These are phyloP conservation scores for Subanguina moxae DNA, from an alignment of 1,140 invertebrate species.

Conservation along the genomic window DNA sequence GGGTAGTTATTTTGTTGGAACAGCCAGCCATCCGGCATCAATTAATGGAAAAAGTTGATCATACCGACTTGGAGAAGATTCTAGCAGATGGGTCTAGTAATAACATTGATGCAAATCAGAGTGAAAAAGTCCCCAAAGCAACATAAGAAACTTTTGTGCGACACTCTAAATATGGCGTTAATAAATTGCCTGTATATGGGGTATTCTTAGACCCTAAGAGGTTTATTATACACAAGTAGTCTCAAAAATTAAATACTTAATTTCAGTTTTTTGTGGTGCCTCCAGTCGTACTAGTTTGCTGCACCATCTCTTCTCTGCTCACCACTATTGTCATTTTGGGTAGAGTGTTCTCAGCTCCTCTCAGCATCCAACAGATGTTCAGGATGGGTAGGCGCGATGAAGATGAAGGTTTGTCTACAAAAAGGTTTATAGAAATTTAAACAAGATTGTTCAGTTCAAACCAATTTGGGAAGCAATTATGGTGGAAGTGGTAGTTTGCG, in stretches of 20 bases:
- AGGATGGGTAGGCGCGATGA: slow-evolving; percentile 16
- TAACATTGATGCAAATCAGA: too few relatives aligned
- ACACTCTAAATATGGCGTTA: too few relatives aligned
- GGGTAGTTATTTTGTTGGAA: too few relatives aligned
- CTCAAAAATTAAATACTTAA: neutral
- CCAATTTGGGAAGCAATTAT: neutral
- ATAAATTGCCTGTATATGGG: too few relatives aligned
- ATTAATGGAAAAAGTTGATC: too few relatives aligned
- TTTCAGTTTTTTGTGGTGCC: slow-evolving; percentile 45
- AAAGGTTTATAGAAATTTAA: neutral
- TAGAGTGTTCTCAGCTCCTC: slow-evolving; percentile 41
- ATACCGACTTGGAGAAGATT: too few relatives aligned
- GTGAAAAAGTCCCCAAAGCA: too few relatives aligned
- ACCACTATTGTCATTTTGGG: slow-evolving; percentile 41
- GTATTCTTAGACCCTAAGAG: too few relatives aligned
- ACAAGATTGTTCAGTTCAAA: neutral
- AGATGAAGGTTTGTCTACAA: neutral
- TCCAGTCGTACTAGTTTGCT: slow-evolving; percentile 35
- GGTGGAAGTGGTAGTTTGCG: neutral
- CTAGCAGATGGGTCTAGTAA: too few relatives aligned
- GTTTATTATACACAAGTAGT: too few relatives aligned
- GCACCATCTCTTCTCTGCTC: slow-evolving; percentile 38
- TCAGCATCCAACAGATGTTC: slow-evolving; percentile 44
- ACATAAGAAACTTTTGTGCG: too few relatives aligned
- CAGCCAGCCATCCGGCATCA: too few relatives aligned